Base-by-base conservation (phyloP, 1,140 invertebrate species). In the Amyelois transitella region DNA sequence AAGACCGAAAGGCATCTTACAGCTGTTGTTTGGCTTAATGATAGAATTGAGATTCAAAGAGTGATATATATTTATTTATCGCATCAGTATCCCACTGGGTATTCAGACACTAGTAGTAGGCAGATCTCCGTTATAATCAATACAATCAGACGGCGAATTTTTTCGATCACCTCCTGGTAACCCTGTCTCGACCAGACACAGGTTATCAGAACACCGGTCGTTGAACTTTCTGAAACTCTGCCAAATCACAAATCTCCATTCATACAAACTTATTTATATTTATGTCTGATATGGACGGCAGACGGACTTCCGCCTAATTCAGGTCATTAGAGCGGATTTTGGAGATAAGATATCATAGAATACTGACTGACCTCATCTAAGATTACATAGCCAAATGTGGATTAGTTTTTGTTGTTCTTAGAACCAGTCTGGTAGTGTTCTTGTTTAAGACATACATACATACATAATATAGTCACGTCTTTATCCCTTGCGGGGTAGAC, bases 271-370 rank as follows among this genome's bases (percentile, higher is more conserved):
- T n/a, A n/a, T 14, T 38, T 38, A 14, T 38, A 38, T 8, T 38
- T 38, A 38, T 38, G 32, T 38, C 32, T 8, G 32, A 8, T n/a
- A n/a, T n/a, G n/a, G n/a, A 38, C 32, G 32, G n/a, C 32, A 56
- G 44, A 18, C 28, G 12, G 2, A 51, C 43, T 69, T 59, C 55
- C 57, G 49, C 48, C 51, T 51, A 53, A 77, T 71, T 64, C 49
- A 59, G 76, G 77, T 75, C 71, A 69, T 61, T 70, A 57, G 75
- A 69, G 61, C 75, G 68, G 72, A 72, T 71, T n/a, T 66, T 58
- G 60, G 44, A 69, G 74, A 72, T 75, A 72, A 66, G 53, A 45
- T 44, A 48, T 43, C 20, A 6, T 18, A 10, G 17, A 18, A 2
- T 18, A 1, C 7, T n/a, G 45, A 6, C 45, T 48, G 18, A 69